Percentiles rank a stretch among this genome's conserved stretches.
phyloP scores from a whole-genome alignment of 2,113 vertebrate species.

The Silurus glanis region DNA sequence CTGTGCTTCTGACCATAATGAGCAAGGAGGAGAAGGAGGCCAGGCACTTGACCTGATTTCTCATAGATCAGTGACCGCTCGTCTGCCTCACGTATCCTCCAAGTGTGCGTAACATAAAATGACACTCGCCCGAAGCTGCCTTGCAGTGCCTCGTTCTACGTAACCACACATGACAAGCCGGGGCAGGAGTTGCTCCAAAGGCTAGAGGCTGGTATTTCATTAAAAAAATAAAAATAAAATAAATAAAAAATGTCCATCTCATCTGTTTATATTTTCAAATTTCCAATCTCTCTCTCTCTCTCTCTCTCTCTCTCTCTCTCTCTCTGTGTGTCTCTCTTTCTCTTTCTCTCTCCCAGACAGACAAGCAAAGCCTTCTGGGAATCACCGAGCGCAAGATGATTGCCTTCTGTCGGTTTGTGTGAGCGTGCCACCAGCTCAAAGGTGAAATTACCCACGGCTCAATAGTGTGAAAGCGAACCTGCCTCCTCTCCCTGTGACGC shows the following conservation, averaged over 20 bases:
- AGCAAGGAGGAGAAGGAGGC: slow-evolving; percentile 56
- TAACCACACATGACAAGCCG: slow-evolving; percentile 88
- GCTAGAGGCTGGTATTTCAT: slow-evolving; percentile 53
- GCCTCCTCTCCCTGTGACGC: slow-evolving; percentile 46
- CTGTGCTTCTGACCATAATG: slow-evolving; percentile 66
- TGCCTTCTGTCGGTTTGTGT: slow-evolving; percentile 46
- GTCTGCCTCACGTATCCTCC: slow-evolving; percentile 83
- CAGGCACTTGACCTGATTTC: slow-evolving; percentile 89
- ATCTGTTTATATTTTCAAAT: neutral
- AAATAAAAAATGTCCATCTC: neutral
- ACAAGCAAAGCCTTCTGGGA: slow-evolving; percentile 50
- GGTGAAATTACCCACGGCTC: slow-evolving; percentile 57
- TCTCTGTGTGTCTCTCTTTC: slow-evolving; percentile 45
- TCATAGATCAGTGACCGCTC: slow-evolving; percentile 91
- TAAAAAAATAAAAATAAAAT: slow-evolving; percentile 40
- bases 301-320: slow-evolving; percentile 9
- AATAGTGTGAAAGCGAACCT: slow-evolving; percentile 50
- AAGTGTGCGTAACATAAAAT: slow-evolving; percentile 90
- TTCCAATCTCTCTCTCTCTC: neutral
- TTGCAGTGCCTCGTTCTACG: slow-evolving; percentile 84
- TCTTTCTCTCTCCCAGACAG: slow-evolving; percentile 34
- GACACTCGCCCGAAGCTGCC: slow-evolving; percentile 93
- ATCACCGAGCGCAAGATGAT: slow-evolving; percentile 46
- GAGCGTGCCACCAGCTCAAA: slow-evolving; percentile 49
- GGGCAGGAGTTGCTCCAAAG: slow-evolving; percentile 29